Percentiles rank a stretch among this genome's conserved stretches.
Evolutionary conservation across 2,888 invertebrate genomes (phyloP).

Genomic region (Heteropelma amictum): DNA sequence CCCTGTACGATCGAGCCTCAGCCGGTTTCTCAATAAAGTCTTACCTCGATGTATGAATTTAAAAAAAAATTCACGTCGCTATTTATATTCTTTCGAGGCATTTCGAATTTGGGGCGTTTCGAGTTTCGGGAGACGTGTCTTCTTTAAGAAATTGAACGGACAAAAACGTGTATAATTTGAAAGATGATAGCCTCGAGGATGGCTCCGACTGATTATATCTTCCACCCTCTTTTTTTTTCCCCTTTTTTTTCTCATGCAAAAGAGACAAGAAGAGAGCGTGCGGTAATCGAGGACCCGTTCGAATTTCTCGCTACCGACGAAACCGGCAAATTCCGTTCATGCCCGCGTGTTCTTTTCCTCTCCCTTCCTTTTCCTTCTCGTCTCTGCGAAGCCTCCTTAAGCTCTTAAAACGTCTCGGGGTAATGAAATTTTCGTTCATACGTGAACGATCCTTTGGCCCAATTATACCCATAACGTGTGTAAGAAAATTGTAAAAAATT

Average conservation of each 20-base stretch:
- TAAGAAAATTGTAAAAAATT: slow-evolving; percentile 43
- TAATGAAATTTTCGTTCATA: slow-evolving; percentile 54
- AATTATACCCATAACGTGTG: slow-evolving; percentile 46
- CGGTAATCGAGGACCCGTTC: slow-evolving; percentile 56
- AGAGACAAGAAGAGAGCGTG: slow-evolving; percentile 4
- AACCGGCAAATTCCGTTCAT: slow-evolving; percentile 54
- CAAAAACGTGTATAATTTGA: slow-evolving; percentile 13
- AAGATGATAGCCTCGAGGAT: slow-evolving; percentile 40
- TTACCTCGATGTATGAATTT: too few species aligned
- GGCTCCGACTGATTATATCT: slow-evolving; percentile 43
- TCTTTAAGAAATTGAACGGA: not conserved
- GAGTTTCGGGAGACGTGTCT: not conserved
- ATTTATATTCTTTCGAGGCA: too few species aligned
- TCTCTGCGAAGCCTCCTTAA: slow-evolving; percentile 5
- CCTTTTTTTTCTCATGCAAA: slow-evolving; percentile 4
- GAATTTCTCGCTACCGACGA: slow-evolving; percentile 55
- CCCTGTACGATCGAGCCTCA: too few species aligned
- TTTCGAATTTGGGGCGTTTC: too few species aligned
- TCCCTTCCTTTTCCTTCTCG: not conserved
- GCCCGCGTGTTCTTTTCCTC: not conserved
- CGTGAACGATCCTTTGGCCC: not conserved
- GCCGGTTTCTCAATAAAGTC: too few species aligned
- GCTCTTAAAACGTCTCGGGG: slow-evolving; percentile 26
- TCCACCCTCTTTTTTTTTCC: too few species aligned
- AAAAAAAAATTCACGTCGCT: too few species aligned